These are phyloP conservation scores for Alloscopus bannaensis DNA, from an alignment of 2,888 invertebrate genomes.

Conservation along the genomic window DNA sequence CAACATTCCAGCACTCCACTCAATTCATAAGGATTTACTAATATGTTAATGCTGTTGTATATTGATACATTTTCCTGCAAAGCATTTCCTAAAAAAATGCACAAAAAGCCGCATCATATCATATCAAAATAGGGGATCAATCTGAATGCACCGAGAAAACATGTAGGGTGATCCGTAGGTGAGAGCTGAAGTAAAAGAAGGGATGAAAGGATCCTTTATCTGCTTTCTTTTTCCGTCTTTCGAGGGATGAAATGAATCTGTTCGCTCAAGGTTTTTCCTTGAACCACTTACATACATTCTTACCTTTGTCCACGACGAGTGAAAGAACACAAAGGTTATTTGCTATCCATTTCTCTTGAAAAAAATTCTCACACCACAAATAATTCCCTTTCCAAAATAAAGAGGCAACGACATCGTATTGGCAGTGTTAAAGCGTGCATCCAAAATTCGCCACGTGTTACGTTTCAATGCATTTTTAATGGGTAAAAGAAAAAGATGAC, in stretches of 20 bases:
- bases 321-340: background rate
- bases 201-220: conserved; percentile 53
- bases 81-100: background rate
- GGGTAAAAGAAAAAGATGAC: conserved; percentile 15
- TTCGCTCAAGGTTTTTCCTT: background rate
- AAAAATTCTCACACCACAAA: background rate
- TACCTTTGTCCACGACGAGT: background rate
- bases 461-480: conserved; percentile 72
- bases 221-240: conserved; percentile 20
- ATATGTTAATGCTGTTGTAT: background rate
- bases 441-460: conserved; percentile 68
- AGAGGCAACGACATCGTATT: background rate
- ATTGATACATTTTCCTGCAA: too few species aligned
- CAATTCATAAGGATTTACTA: too few species aligned
- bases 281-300: background rate
- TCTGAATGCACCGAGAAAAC: too few species aligned
- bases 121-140: conserved; percentile 9
- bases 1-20: too few species aligned
- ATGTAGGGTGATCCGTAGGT: background rate
- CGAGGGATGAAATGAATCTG: conserved; percentile 40
- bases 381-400: too few species aligned
- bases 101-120: conserved; percentile 10
- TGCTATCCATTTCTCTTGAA: background rate
- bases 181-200: conserved; percentile 18
- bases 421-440: background rate